These are phyloP conservation scores for Lepus americanus DNA, from an alignment of 2,113 vertebrate genomes.

Conservation along the genomic window DNA sequence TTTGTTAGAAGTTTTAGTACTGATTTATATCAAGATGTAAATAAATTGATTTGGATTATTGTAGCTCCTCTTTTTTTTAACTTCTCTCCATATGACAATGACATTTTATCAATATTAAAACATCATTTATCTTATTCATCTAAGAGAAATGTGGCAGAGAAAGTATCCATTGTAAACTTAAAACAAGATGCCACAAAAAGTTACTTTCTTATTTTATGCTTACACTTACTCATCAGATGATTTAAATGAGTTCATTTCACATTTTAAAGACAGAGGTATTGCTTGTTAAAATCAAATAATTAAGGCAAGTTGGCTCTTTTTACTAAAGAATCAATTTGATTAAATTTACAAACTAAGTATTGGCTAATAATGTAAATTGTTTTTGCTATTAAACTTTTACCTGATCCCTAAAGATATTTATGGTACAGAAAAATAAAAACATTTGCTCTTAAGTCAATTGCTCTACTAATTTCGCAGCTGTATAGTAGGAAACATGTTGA, in stretches of 20 bases:
- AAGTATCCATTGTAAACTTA: not conserved
- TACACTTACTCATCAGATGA: not conserved
- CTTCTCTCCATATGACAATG: not conserved
- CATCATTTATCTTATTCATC: not conserved
- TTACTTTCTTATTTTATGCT: slow-evolving; percentile 16
- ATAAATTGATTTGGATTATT: slow-evolving; percentile 45
- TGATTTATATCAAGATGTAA: slow-evolving; percentile 39
- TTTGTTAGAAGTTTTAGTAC: not conserved
- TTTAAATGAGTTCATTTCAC: slow-evolving; percentile 53
- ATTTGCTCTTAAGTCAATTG: slow-evolving; percentile 57
- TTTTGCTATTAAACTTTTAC: slow-evolving; percentile 61
- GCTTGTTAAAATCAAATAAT: slow-evolving; percentile 53
- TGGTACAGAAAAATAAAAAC: slow-evolving; percentile 57
- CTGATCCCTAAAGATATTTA: slow-evolving; percentile 74
- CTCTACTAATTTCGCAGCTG: slow-evolving; percentile 83
- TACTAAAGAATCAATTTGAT: slow-evolving; percentile 28
- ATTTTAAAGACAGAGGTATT: slow-evolving; percentile 55
- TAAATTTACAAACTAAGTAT: not conserved
- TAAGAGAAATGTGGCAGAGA: not conserved
- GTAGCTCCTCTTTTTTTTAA: not conserved
- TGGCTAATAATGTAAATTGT: not conserved
- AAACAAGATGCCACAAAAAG: not conserved
- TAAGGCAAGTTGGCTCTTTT: slow-evolving; percentile 18
- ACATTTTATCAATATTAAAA: slow-evolving; percentile 46
- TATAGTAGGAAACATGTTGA: slow-evolving; percentile 82